These are phyloP conservation scores for Coryphaenoides rupestris DNA, from an alignment of 2,113 vertebrate species.

Conservation along the genomic window DNA sequence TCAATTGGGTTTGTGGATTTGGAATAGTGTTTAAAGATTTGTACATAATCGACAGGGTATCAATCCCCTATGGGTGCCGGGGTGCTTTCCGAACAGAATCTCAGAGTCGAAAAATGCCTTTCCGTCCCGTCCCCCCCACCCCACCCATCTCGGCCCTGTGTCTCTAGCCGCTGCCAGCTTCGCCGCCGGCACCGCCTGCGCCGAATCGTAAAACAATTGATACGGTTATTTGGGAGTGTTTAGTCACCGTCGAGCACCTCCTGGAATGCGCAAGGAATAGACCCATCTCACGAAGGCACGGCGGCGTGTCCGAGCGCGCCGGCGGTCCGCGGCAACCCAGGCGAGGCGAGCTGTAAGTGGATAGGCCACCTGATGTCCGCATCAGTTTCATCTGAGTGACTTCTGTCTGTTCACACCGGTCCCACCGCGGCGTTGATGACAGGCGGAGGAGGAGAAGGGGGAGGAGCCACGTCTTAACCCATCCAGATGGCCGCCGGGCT, in stretches of 20 bases:
- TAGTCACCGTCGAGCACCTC: constrained; percentile 62
- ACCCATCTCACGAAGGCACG: constrained; percentile 63
- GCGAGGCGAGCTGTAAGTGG: constrained; percentile 70
- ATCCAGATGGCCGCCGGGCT: constrained; percentile 39
- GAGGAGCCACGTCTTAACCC: constrained; percentile 43
- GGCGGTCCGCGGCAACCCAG: constrained; percentile 66
- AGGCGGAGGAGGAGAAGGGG: constrained; percentile 38
- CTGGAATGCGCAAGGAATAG: constrained; percentile 58
- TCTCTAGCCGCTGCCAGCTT: no score
- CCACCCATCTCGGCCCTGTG: constrained; percentile 2
- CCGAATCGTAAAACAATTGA: constrained; percentile 65
- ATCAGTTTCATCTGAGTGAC: constrained; percentile 72
- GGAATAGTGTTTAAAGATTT: no score
- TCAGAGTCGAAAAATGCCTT: no score
- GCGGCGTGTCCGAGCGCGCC: constrained; percentile 61
- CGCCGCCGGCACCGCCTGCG: background rate
- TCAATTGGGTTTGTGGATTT: no score
- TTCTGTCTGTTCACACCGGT: constrained; percentile 55
- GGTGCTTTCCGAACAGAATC: no score
- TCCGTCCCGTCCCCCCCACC: background rate
- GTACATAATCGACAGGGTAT: no score
- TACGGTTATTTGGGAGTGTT: constrained; percentile 64
- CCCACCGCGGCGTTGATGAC: constrained; percentile 38
- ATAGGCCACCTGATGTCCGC: constrained; percentile 72
- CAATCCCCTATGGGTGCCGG: no score